phyloP scores from a whole-genome alignment of 2,113 vertebrate species.

The Probosciger aterrimus region DNA sequence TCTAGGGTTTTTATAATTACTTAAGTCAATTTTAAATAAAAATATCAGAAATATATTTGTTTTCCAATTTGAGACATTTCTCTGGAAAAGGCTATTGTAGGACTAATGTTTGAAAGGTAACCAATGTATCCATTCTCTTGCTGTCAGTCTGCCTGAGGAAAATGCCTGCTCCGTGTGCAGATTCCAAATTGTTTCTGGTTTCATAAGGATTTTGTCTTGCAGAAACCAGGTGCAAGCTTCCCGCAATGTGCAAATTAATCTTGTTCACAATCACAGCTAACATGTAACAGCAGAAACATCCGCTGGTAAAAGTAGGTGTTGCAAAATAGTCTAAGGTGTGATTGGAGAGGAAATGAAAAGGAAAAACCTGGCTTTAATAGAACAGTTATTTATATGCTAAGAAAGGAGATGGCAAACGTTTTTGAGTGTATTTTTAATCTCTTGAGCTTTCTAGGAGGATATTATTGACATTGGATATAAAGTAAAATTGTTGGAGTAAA shows the following conservation, averaged over 20 bases:
- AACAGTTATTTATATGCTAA: neutral
- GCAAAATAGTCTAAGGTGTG: neutral
- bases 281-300: conserved; percentile 21
- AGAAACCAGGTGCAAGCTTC: conserved; percentile 8
- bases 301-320: neutral
- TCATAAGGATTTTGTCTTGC: neutral
- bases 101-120: neutral
- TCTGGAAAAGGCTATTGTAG: neutral
- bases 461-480: neutral
- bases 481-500: neutral
- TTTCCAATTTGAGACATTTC: neutral
- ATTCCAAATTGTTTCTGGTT: neutral
- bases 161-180: neutral
- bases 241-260: conserved; percentile 25
- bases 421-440: neutral
- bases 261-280: neutral
- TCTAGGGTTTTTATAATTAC: neutral
- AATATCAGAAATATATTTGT: neutral
- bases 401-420: neutral
- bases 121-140: neutral
- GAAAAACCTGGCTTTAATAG: neutral
- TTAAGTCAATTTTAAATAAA: neutral
- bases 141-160: neutral
- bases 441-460: neutral
- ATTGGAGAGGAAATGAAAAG: conserved; percentile 23